Evolutionary conservation across 2,113 vertebrate species (phyloP).

Genomic region (Cyphomyrus plagiostoma): DNA sequence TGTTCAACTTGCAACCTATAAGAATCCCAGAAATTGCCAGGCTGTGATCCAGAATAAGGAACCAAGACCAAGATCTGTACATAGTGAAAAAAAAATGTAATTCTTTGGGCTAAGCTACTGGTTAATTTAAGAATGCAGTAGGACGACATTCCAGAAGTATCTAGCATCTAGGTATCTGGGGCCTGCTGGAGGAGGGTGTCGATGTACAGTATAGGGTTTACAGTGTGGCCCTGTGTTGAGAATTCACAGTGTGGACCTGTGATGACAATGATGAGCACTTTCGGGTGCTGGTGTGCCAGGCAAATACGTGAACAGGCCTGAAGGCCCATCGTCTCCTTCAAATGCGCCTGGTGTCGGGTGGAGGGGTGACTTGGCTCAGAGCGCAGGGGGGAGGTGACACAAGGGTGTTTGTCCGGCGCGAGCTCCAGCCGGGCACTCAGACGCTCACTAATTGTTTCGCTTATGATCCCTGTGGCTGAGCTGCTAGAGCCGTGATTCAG

Average conservation of each 20-base stretch:
- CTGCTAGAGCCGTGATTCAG: background rate
- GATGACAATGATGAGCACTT: background rate
- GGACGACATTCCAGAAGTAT: background rate
- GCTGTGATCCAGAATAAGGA: background rate
- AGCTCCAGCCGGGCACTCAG: background rate
- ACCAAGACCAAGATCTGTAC: background rate
- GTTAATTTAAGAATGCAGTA: background rate
- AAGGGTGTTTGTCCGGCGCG: constrained; percentile 12
- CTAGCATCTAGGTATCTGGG: background rate
- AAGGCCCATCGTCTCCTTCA: background rate
- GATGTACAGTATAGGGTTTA: background rate
- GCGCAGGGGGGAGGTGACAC: background rate
- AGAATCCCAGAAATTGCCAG: background rate
- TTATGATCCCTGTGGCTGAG: background rate
- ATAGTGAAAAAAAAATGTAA: background rate
- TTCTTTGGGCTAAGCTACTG: background rate
- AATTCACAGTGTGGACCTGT: background rate
- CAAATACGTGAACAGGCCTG: background rate
- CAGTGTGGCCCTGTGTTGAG: background rate
- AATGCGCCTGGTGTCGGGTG: background rate
- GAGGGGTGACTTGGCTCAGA: background rate
- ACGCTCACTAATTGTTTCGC: constrained; percentile 16
- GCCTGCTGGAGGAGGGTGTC: background rate
- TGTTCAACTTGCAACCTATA: background rate
- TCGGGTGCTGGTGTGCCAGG: background rate